phyloP scores from a whole-genome alignment of 2,113 vertebrate species.

The Laterallus jamaicensis region DNA sequence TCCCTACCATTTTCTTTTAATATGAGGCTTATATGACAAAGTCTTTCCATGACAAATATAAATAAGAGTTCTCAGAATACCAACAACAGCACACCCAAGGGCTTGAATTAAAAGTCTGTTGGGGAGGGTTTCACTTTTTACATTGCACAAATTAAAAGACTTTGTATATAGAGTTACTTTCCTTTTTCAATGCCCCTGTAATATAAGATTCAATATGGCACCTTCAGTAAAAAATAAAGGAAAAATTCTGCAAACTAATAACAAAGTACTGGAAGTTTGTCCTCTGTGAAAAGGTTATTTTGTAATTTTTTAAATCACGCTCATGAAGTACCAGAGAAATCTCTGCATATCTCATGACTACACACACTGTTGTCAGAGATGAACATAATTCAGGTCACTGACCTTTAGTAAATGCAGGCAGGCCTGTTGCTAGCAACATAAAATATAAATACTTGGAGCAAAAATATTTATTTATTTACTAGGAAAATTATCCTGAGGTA shows the following conservation, averaged over 20 bases:
- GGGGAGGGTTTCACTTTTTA: background rate
- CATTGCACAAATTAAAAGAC: background rate
- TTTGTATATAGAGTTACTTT: background rate
- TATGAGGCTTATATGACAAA: background rate
- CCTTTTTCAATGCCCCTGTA: background rate
- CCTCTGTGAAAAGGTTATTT: background rate
- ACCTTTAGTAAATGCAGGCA: constrained; percentile 37
- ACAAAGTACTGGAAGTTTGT: background rate
- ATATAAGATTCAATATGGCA: background rate
- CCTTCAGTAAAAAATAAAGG: background rate
- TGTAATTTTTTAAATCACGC: background rate
- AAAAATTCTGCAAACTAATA: background rate
- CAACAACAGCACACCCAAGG: background rate
- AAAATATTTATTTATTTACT: background rate
- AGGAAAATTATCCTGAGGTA: background rate
- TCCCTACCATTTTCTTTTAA: background rate
- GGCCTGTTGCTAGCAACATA: constrained; percentile 37
- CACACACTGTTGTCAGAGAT: constrained; percentile 6
- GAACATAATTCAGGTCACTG: constrained; percentile 55
- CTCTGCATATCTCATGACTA: background rate
- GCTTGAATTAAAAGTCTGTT: background rate
- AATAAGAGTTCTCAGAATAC: background rate
- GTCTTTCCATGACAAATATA: background rate
- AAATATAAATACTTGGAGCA: constrained; percentile 33
- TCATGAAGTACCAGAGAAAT: background rate